Base-by-base conservation (phyloP, 2,888 invertebrate species). In the Ptycholaimellus sp. region DNA sequence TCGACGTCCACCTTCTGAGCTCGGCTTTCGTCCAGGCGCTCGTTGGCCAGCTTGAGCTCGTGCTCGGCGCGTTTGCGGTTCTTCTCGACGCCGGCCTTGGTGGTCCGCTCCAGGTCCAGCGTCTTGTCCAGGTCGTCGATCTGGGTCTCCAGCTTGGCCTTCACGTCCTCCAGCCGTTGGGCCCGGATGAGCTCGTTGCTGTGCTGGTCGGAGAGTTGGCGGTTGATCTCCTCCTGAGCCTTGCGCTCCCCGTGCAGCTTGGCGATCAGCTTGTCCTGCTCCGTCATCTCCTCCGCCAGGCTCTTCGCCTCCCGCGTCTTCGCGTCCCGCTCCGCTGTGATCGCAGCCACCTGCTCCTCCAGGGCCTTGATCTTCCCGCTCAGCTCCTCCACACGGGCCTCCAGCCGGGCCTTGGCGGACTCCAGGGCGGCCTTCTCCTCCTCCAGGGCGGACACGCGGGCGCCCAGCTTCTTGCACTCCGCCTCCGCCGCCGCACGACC, bases 81-180 rank as follows among this genome's bases (percentile, higher is more conserved):
- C n/a, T n/a, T n/a, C n/a, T n/a, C n/a, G n/a, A n/a, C n/a, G n/a
- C n/a, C n/a, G n/a, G n/a, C n/a, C n/a, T n/a, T n/a, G n/a, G n/a
- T n/a, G n/a, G n/a, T n/a, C 33, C 43, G 44, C 37, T 52, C 52
- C 19, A 44, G 28, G 6, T 37, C 22, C 6, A 43, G 34, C 20
- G 36, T 30, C 33, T 46, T 40, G 25, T 46, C 43, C 13, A 33
- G 33, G 5, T 54, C 40, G 14, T 93, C 93, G 48, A 96, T 72
- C 57, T 85, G 87, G 67, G 83, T 81, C 65, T 93, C 90, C 62
- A 93, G 72, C 68, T 93, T 93, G 58, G 80, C 75, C 70, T 93
- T 90, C 50, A 90, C 83, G 67, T 90, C 90, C 74, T 80, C 87
- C 63, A 93, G 73, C 69, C 90, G 90, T 70, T 93, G 93, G 62